Evolutionary conservation across 2,888 invertebrate genomes (phyloP), one percentile per base, ranked within the genome.

Genomic region (Stegophylla sp.): DNA sequence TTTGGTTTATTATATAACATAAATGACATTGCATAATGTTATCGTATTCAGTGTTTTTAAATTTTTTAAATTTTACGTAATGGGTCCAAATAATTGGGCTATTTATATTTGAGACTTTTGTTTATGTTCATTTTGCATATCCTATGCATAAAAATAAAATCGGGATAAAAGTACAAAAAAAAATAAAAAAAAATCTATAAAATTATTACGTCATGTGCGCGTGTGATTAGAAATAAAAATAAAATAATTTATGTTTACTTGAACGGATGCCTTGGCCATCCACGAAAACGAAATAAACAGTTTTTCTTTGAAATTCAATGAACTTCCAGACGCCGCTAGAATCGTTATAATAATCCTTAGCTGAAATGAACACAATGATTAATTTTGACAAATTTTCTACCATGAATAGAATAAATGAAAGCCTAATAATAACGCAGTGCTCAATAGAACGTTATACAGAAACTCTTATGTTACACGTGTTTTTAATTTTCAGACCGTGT

Each of bases 221-320:
- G 34, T 7, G 56, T 23, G 12, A 61, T 17, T 28, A 28, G 0
- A 17, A 7, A 17, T 17, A 17, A 51, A 1, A 43, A 43, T 64
- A 64, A 41, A 61, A 26, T 4, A 59, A 56, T 43, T n/a, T 9
- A 26, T 20, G 23, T 51, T 74, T 88, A 92, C 94, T 90, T 96
- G 97, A 0, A 98, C 97, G n/a, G 98, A 97, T 9, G 97, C 98
- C 87, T 98, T 98, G 1, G 97, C 94, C 91, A 97, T 93, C 93
- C 96, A 96, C 0, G 97, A 91, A 7, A 98, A 87, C 0, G 96
- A 92, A 20, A 97, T 93, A 86, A 98, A 98, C 83, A 96, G 88
- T 85, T 94, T 95, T 86, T 98, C 98, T 86, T 93, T 95, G 83
- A 92, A 88, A 87, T 94, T 96, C 73, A 97, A 89, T 83, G 92